Evolutionary conservation across 1,140 invertebrate species (phyloP), one percentile per base, ranked within the genome.

Genomic region (Sycobia sp.): DNA sequence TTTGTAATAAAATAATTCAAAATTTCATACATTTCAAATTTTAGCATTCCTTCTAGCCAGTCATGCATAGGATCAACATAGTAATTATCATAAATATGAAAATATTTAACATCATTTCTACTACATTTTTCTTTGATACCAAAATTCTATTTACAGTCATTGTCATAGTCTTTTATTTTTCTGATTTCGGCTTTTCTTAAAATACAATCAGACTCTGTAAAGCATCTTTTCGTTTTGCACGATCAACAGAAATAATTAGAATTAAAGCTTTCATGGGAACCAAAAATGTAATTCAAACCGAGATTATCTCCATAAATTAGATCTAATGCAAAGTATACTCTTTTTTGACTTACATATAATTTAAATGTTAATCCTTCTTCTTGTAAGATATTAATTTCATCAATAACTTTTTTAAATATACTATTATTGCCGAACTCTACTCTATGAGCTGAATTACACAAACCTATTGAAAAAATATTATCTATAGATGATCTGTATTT

Each of bases 401-500:
- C 14, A 10, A 39, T 39, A 9, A 39, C 14, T 14, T 14, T 14
- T 10, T 39, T 9, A 39, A 39, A 39, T 10, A 39, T 14, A 39
- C n/a, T 39, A 9, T 14, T 7, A 39, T 39, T 39, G 9, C 3
- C 10, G n/a, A 39, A 39, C 10, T 39, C 13, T 14, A 14, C n/a
- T 39, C 36, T 39, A 39, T 39, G 3, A 14, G 36, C 3, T 39
- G 36, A 39, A 14, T 58, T 29, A 46, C 57, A 64, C 29, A 64
- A 27, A 27, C 36, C 29, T 16, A 29, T 27, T 46, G 62, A 41
- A 46, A 60, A 47, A 49, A 65, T 65, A 20, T 22, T 51, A 7
- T n/a, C 41, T 22, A 64, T 44, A 25, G 7, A 2, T 22, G 54
- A 51, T 13, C 9, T 2, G 14, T 53, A 46, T 51, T 64, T 22